These are phyloP conservation scores for Escarpia spicata DNA, from an alignment of 2,888 invertebrate species.

Conservation along the genomic window DNA sequence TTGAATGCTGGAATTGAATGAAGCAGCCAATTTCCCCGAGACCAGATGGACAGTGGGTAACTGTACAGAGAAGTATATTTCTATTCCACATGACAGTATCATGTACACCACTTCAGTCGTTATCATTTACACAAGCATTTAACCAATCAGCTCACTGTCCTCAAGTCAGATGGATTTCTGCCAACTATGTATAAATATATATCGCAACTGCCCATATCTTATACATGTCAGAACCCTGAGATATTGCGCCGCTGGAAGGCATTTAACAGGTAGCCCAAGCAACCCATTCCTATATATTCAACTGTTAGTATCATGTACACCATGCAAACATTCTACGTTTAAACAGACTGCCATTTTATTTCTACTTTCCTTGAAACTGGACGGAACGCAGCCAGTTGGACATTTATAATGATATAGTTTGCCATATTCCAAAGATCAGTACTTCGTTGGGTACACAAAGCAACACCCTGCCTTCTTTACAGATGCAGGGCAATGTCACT, in stretches of 20 bases:
- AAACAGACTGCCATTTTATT: not conserved
- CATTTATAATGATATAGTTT: not conserved
- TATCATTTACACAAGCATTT: not conserved
- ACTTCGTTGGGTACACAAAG: not conserved
- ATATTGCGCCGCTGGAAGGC: not conserved
- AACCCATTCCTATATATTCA: conserved; percentile 2
- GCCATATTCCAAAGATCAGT: not conserved
- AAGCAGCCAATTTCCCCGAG: not conserved
- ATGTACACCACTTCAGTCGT: not conserved
- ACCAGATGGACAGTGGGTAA: not conserved
- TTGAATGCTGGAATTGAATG: not conserved
- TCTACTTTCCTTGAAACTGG: not conserved
- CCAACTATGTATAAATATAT: conserved; percentile 11
- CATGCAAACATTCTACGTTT: not conserved
- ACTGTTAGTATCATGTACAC: not conserved
- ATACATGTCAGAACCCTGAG: not conserved
- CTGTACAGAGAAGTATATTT: not conserved
- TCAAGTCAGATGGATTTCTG: not conserved
- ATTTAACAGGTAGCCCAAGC: not conserved
- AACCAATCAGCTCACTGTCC: not conserved
- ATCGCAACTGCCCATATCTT: not conserved
- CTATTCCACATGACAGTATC: not conserved
- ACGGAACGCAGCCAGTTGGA: not conserved
- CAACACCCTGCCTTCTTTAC: not conserved
- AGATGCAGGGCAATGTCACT: not conserved